These are phyloP conservation scores for Aphidius colemani DNA, from an alignment of 2,888 invertebrate species.

Conservation along the genomic window DNA sequence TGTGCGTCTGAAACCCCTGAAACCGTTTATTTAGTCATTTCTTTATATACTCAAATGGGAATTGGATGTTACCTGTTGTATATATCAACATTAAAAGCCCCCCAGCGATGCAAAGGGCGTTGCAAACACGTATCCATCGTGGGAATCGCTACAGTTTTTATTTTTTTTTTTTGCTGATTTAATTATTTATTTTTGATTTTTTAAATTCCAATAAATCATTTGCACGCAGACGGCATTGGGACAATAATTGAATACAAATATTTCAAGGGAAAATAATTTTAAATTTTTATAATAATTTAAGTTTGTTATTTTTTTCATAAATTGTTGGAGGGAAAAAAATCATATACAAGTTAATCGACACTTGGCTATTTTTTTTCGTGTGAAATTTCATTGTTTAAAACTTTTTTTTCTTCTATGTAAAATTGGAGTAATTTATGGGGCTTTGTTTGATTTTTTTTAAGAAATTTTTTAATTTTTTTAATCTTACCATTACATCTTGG, in stretches of 20 bases:
- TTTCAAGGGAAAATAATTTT: too few species aligned
- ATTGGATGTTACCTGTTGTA: background rate
- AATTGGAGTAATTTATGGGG: background rate
- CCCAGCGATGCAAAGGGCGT: conserved; percentile 21
- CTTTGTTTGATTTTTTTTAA: background rate
- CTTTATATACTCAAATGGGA: conserved; percentile 5
- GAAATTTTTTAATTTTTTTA: conserved; percentile 6
- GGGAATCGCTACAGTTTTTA: conserved; percentile 25
- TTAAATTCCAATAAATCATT: background rate
- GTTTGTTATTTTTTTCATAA: too few species aligned
- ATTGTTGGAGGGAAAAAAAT: too few species aligned
- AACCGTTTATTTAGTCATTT: conserved; percentile 56
- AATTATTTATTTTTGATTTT: conserved; percentile 2
- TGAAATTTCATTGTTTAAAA: background rate
- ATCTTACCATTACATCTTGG: conserved; percentile 84
- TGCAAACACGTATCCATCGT: conserved; percentile 15
- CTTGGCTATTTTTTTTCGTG: background rate
- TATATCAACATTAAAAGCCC: conserved; percentile 22
- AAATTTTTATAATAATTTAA: too few species aligned
- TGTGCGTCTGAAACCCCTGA: conserved; percentile 36
- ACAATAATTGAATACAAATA: background rate
- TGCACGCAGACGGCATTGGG: background rate
- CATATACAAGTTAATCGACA: too few species aligned
- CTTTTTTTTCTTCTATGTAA: background rate
- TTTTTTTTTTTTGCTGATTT: background rate